Evolutionary conservation across 2,113 vertebrate genomes (phyloP).

Genomic region (Empidonax alnorum): DNA sequence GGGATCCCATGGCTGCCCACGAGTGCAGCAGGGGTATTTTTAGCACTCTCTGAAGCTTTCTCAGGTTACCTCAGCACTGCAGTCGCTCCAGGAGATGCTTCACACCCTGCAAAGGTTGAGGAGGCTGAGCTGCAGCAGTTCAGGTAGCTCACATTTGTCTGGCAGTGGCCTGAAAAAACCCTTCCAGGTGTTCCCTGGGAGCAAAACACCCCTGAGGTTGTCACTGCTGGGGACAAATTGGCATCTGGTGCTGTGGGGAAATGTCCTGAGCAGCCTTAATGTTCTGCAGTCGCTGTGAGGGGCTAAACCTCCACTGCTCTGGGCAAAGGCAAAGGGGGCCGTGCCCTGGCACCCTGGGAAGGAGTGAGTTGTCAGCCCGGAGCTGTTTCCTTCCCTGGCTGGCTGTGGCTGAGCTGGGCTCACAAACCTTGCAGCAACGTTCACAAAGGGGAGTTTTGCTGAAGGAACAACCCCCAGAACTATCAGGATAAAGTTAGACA

Average conservation of each 20-base stretch:
- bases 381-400: background rate
- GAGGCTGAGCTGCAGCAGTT: background rate
- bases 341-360: background rate
- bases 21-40: slow-evolving; percentile 39
- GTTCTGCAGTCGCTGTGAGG: background rate
- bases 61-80: slow-evolving; percentile 23
- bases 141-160: background rate
- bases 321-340: background rate
- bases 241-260: background rate
- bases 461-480: background rate
- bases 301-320: background rate
- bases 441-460: background rate
- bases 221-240: background rate
- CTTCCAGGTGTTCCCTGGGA: background rate
- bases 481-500: background rate
- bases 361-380: background rate
- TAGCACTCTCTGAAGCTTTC: background rate
- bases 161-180: background rate
- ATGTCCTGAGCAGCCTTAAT: background rate
- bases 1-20: background rate
- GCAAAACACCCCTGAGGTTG: background rate
- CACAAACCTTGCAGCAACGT: background rate
- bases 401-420: fast-evolving
- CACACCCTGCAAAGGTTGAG: background rate
- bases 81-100: background rate